Evolutionary conservation across 2,888 invertebrate genomes (phyloP).

Genomic region (Epinotia ramella): DNA sequence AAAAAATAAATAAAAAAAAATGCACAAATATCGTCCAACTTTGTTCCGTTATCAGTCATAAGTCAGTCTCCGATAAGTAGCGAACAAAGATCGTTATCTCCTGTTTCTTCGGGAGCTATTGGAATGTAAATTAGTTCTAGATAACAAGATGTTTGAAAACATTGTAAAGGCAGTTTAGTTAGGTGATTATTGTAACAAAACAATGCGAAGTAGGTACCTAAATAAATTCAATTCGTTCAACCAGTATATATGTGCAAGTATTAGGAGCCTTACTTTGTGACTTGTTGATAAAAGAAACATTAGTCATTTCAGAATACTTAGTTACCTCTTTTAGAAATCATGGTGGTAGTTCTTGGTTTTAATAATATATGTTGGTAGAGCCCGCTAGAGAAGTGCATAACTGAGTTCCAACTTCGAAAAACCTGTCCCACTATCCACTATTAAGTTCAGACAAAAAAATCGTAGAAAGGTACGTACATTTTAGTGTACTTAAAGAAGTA

Average conservation of each 20-base stretch:
- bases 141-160: constrained; percentile 47
- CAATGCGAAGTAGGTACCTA: not conserved
- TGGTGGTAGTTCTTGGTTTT: not conserved
- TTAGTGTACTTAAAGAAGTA: not conserved
- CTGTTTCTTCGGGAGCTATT: constrained; percentile 44
- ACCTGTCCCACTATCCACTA: not conserved
- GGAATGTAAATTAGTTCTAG: constrained; percentile 54
- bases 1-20: too few relatives aligned
- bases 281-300: not conserved
- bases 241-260: not conserved
- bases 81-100: constrained; percentile 60
- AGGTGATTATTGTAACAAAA: constrained; percentile 12
- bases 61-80: constrained; percentile 50
- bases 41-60: constrained; percentile 27
- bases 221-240: too few relatives aligned
- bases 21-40: constrained; percentile 2
- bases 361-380: not conserved
- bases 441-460: not conserved
- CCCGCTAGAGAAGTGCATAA: not conserved
- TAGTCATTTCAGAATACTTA: too few relatives aligned
- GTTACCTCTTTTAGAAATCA: too few relatives aligned
- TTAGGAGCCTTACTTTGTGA: not conserved
- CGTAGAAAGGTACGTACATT: not conserved
- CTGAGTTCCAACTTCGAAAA: not conserved
- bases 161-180: constrained; percentile 3